Base-by-base conservation (phyloP, 64 coral and sea anemone genomes). In the Platygyra sinensis region DNA sequence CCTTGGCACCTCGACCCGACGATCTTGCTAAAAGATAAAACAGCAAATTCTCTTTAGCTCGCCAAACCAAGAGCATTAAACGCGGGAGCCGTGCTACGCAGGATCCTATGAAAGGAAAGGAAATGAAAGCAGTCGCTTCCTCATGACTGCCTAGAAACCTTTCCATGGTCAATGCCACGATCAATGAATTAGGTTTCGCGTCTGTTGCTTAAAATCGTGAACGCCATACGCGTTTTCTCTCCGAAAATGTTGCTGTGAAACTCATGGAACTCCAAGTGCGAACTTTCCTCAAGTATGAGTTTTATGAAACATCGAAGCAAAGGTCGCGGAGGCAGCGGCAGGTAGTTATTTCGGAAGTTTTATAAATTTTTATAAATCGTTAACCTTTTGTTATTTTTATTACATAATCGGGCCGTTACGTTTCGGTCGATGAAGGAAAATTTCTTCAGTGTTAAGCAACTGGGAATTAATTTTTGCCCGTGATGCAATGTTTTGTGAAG, bases 51-150 rank as follows among this genome's bases (percentile, higher is more conserved):
- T 85, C 81, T 69, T 10, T 50, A 85, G 13, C 25, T 50, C 11
- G 22, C 28, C 63, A 39, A 51, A 11, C 8, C 81, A 51, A 85
- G 62, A 11, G 60, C 1, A 28, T n/a, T n/a, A 36, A 36, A 32
- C 81, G 81, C 81, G 81, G 81, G 81, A 85, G 81, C 80, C 60
- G 62, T 51, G 50, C 49, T 85, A 85, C 81, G 81, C 62, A 85
- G 81, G 80, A 85, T 71, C 71, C n/a, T 85, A 49, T 71, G 81
- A 71, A 85, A 67, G 81, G 81, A 10, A 85, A 85, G 81, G 81
- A 85, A 85, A 85, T 85, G 69, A 62, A 72, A 50, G 62, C 81
- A n/a, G 81, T 85, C 81, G 80, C 22, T 28, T 8, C 18, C n/a
- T 22, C 27, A 71, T 85, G 63, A 85, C 81, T 85, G 62, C 81